phyloP scores from a whole-genome alignment of 2,888 invertebrate genomes.

The Allacma fusca region DNA sequence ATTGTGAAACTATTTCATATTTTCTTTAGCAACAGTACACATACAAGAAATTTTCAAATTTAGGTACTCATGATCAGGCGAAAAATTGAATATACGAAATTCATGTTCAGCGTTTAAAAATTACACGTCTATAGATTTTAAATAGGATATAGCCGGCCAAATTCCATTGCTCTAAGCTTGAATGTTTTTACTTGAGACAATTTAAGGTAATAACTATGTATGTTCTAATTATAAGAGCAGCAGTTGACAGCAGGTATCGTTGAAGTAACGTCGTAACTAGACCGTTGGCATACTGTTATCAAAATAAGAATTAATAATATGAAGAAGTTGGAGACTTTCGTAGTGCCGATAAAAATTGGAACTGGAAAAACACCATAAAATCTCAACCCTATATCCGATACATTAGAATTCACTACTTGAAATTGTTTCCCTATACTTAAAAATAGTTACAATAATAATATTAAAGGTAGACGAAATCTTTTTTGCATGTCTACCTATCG shows the following conservation, averaged over 20 bases:
- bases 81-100: slow-evolving; percentile 17
- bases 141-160: not conserved
- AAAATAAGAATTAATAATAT: not conserved
- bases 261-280: too few species aligned
- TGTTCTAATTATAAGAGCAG: too few species aligned
- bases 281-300: too few species aligned
- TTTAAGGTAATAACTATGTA: too few species aligned
- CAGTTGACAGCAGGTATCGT: too few species aligned
- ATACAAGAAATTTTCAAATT: not conserved
- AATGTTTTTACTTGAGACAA: too few species aligned
- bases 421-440: not conserved
- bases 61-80: not conserved
- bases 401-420: slow-evolving; percentile 4
- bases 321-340: slow-evolving; percentile 6
- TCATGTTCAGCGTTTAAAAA: slow-evolving; percentile 4
- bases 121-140: not conserved
- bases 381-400: slow-evolving; percentile 31
- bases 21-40: not conserved
- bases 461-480: not conserved
- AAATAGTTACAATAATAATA: not conserved
- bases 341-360: slow-evolving; percentile 16
- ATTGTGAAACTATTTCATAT: slow-evolving; percentile 1
- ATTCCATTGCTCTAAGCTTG: too few species aligned
- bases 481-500: not conserved
- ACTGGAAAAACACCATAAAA: slow-evolving; percentile 27